These are phyloP conservation scores for Psococerastis gibbosa DNA, from an alignment of 2,888 invertebrate species.

Conservation along the genomic window DNA sequence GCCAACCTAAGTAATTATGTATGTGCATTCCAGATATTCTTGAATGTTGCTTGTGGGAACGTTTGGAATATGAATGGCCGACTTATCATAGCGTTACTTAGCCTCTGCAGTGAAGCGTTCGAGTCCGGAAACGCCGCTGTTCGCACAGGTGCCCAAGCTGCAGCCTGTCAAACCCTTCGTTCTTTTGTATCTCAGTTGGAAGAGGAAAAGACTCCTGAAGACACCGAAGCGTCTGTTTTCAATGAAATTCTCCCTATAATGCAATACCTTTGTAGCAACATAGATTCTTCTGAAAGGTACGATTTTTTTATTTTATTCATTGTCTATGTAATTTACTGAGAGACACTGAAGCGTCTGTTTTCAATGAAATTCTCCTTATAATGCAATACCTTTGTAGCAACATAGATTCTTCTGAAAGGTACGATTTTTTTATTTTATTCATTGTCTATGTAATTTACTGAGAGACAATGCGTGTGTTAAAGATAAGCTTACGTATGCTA, in stretches of 20 bases:
- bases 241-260: slow-evolving; percentile 81
- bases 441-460: no score
- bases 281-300: slow-evolving; percentile 63
- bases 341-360: slow-evolving; percentile 72
- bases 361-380: slow-evolving; percentile 78
- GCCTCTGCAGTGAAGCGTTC: slow-evolving; percentile 66
- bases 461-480: no score
- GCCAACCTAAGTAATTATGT: no score
- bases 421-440: no score
- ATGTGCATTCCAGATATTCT: slow-evolving; percentile 53
- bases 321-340: no score
- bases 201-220: slow-evolving; percentile 18
- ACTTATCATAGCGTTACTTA: slow-evolving; percentile 68
- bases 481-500: no score
- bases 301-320: slow-evolving; percentile 17
- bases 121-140: slow-evolving; percentile 61
- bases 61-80: slow-evolving; percentile 81
- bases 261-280: slow-evolving; percentile 69
- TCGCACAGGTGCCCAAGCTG: slow-evolving; percentile 72
- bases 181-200: slow-evolving; percentile 66
- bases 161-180: slow-evolving; percentile 71
- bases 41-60: slow-evolving; percentile 73
- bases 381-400: slow-evolving; percentile 76
- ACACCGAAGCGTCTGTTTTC: slow-evolving; percentile 62
- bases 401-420: slow-evolving; percentile 63